These are phyloP conservation scores for Chaitophorus viminalis DNA, from an alignment of 2,888 invertebrate species.

Conservation along the genomic window DNA sequence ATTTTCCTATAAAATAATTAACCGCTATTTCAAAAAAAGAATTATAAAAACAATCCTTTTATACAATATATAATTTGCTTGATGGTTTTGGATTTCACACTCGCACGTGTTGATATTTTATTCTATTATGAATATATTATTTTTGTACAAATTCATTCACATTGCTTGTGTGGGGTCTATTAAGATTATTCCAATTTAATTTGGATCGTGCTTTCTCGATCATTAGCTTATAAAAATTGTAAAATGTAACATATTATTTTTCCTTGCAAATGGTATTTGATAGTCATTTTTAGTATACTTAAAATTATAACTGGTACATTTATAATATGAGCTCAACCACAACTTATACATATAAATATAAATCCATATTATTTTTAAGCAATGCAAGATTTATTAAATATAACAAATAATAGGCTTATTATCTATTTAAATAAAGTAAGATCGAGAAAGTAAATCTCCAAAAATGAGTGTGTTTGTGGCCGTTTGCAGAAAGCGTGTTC, in stretches of 20 bases:
- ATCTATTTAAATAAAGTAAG: constrained; percentile 43
- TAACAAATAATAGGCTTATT: constrained; percentile 14
- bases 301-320: constrained; percentile 15
- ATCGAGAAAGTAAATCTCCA: constrained; percentile 60
- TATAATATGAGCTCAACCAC: constrained; percentile 17
- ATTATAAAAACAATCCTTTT: constrained; percentile 25
- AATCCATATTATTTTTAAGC: neutral
- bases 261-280: neutral
- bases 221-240: constrained; percentile 42
- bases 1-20: constrained; percentile 44
- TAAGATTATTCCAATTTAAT: constrained; percentile 42
- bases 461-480: constrained; percentile 61
- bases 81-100: constrained; percentile 60
- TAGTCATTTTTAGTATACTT: neutral
- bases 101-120: constrained; percentile 54
- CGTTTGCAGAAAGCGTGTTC: constrained; percentile 62
- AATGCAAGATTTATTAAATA: constrained; percentile 30
- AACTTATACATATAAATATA: neutral
- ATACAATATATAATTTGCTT: constrained; percentile 55
- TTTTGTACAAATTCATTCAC: constrained; percentile 45
- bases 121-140: constrained; percentile 39
- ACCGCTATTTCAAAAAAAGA: constrained; percentile 18
- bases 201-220: constrained; percentile 59
- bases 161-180: constrained; percentile 57
- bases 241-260: constrained; percentile 5